A percentile compares a stretch with the other conserved stretches of the same genome.
Conservation (phyloP, 1,140 invertebrate species). For the Lepidurus arcticus region DNA sequence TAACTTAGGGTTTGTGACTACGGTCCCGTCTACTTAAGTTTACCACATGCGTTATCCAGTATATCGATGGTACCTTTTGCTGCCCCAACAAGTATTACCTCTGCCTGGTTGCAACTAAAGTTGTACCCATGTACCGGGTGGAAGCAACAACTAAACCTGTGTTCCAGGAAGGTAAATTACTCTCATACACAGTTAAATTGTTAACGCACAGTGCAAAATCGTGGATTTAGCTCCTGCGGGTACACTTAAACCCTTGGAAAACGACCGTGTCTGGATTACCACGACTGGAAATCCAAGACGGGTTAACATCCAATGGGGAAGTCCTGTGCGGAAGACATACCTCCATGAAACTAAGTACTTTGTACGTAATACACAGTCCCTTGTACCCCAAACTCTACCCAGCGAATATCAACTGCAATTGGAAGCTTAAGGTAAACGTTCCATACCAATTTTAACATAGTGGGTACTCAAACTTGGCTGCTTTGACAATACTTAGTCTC, state of each 20-base stretch:
- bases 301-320: neutral
- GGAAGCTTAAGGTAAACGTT: neutral
- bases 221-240: neutral
- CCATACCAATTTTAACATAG: neutral
- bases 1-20: too few species aligned
- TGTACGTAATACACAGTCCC: conserved; percentile 1
- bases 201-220: neutral
- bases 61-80: too few species aligned
- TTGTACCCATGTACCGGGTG: too few species aligned
- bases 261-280: neutral
- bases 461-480: neutral
- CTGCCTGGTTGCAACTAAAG: too few species aligned
- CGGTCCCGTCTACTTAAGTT: too few species aligned
- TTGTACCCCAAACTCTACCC: neutral
- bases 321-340: neutral
- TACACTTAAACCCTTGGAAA: neutral
- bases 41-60: too few species aligned
- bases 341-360: neutral
- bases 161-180: too few species aligned
- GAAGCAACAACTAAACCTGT: too few species aligned
- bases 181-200: too few species aligned
- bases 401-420: neutral
- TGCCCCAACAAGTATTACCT: too few species aligned
- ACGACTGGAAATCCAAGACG: neutral
- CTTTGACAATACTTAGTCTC: neutral